A percentile compares a stretch with the other conserved stretches of the same genome.
These are phyloP conservation scores for Physella acuta DNA, from an alignment of 1,140 invertebrate species.

Conservation along the genomic window DNA sequence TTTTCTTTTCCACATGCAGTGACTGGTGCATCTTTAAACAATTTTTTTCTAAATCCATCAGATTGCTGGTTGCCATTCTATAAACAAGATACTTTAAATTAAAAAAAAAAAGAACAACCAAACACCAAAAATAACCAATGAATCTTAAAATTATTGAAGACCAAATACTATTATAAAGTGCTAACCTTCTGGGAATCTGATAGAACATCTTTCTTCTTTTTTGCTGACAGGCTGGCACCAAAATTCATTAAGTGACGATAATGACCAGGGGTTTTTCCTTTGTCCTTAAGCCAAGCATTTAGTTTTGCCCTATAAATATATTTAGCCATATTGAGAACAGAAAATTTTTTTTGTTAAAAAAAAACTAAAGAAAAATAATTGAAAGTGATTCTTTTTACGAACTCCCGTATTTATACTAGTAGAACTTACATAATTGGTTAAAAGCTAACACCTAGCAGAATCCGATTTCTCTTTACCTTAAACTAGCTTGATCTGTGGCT, in stretches of 20 bases:
- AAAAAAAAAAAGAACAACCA: neutral
- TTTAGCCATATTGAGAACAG: neutral
- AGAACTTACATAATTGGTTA: neutral
- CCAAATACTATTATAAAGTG: neutral
- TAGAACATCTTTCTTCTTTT: neutral
- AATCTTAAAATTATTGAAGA: neutral
- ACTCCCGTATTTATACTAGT: neutral
- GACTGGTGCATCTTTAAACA: too few species aligned
- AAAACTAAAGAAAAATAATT: neutral
- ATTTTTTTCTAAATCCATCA: neutral
- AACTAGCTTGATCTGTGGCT: neutral
- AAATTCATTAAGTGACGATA: neutral
- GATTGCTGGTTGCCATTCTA: too few species aligned
- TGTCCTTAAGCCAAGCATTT: neutral
- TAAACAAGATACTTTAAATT: neutral
- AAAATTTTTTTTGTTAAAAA: neutral
- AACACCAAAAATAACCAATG: neutral
- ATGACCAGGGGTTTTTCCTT: neutral
- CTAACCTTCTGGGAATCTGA: neutral
- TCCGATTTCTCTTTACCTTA: neutral
- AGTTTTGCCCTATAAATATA: neutral
- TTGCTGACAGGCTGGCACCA: neutral
- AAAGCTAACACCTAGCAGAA: neutral
- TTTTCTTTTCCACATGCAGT: too few species aligned
- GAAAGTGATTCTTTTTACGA: neutral